A percentile compares a stretch with the other conserved stretches of the same genome.
Evolutionary conservation across 2,113 vertebrate species (phyloP).

Genomic region (Scophthalmus maximus): DNA sequence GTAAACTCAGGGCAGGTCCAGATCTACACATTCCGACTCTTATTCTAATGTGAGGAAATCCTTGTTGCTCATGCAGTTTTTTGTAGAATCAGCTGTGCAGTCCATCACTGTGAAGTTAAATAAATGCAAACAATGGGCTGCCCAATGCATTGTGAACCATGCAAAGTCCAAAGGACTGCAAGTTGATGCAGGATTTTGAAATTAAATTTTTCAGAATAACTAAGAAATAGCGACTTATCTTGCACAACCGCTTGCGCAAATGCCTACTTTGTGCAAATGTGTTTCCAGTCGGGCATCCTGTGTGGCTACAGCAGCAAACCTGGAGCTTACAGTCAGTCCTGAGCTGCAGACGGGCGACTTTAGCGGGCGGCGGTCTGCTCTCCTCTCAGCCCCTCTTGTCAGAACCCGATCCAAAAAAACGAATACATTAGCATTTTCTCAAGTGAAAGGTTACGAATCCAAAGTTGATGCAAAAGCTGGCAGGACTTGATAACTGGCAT

Average conservation of each 20-base stretch:
- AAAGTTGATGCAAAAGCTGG: constrained; percentile 33
- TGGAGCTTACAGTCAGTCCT: constrained; percentile 57
- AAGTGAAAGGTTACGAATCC: constrained; percentile 52
- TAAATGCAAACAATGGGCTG: constrained; percentile 39
- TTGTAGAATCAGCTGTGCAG: not conserved
- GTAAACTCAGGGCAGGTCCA: constrained; percentile 40
- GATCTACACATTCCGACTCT: not conserved
- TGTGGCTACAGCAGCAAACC: constrained; percentile 58
- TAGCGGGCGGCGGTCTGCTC: constrained; percentile 55
- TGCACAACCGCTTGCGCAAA: constrained; percentile 17
- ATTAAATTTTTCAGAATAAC: constrained; percentile 63
- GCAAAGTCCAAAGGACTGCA: constrained; percentile 13
- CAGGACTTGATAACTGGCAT: constrained; percentile 16
- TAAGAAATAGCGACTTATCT: constrained; percentile 73
- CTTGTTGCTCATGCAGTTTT: not conserved
- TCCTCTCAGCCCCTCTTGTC: constrained; percentile 31
- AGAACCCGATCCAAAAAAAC: constrained; percentile 46
- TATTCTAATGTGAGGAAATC: constrained; percentile 7
- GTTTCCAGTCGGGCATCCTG: constrained; percentile 62
- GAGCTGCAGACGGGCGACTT: constrained; percentile 69
- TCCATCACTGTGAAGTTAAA: constrained; percentile 54
- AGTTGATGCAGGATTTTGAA: constrained; percentile 9
- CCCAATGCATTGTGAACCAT: not conserved
- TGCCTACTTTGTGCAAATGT: constrained; percentile 64
- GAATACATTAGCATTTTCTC: constrained; percentile 53